Evolutionary conservation across 2,888 invertebrate species (phyloP), one percentile per base, ranked within the genome.

Genomic region (Masnerella sp.): DNA sequence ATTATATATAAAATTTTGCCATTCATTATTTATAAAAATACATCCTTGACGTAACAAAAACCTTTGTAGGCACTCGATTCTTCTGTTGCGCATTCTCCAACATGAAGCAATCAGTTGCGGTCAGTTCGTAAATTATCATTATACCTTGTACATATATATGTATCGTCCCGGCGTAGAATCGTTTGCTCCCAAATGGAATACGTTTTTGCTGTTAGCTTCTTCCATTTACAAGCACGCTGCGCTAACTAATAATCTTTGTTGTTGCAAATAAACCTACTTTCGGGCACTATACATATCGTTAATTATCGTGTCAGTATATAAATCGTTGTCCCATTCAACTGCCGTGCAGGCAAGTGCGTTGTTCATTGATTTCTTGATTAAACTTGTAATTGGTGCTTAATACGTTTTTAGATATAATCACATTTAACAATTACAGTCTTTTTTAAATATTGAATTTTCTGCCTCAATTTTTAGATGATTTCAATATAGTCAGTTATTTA

Each of bases 61-160:
- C 12, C 17, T 51, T 62, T 49, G 51, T 62, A 62, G 40, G 51
- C 14, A 49, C 30, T 62, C 51, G 40, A 62, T 51, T 62, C 43
- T 62, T 64, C 45, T 36, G 34, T 34, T n/a, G n/a, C 64, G 52
- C 36, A 45, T 43, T 64, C 64, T 11, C 14, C 64, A 52, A 52
- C 43, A 43, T 17, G 17, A 45, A 45, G 52, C 64, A 64, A 64
- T 64, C 52, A 64, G 52, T 64, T 34, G 25, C 52, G 45, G 52
- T 52, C 34, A 51, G 64, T 64, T 64, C 64, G 64, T 64, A 64
- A 64, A 64, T 64, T 64, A 64, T 64, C 64, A 64, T 64, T 64
- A 64, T 54, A 52, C 54, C n/a, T 11, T 9, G 36, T 49, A 45
- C 54, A 22, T 47, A n/a, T n/a, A n/a, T n/a, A 25, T n/a, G 32